Percentiles rank a stretch among this genome's conserved stretches.
These are phyloP conservation scores for Hydractinia echinata DNA, from an alignment of 30 jellyfish, hydroid and myxozoan genomes.

Conservation along the genomic window DNA sequence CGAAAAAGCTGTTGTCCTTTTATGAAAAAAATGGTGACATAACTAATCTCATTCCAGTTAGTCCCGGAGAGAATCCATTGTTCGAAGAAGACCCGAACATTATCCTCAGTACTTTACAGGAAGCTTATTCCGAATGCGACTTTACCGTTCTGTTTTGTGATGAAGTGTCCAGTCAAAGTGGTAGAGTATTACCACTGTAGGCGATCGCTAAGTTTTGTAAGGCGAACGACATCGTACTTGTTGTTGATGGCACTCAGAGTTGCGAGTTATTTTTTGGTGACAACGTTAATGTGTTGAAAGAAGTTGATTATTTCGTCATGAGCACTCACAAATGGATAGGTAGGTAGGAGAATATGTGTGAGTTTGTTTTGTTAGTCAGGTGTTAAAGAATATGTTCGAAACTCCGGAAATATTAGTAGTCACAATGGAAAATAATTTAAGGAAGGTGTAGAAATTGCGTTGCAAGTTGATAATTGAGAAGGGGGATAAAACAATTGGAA, in stretches of 20 bases:
- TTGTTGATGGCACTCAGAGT: constrained; percentile 38
- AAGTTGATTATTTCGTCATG: constrained; percentile 31
- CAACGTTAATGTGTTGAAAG: constrained; percentile 9
- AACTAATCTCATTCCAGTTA: not conserved
- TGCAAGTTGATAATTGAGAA: not conserved
- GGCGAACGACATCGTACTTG: not conserved
- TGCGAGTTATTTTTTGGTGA: constrained; percentile 25
- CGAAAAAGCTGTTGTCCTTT: constrained; percentile 11
- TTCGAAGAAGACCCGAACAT: constrained; percentile 23
- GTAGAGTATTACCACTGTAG: constrained; percentile 16
- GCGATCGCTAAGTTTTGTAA: constrained; percentile 21
- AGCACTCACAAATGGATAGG: constrained; percentile 38
- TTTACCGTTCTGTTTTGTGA: constrained; percentile 26
- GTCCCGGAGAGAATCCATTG: constrained; percentile 27
- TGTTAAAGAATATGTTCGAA: too few species aligned
- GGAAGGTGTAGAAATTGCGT: too few species aligned
- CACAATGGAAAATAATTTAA: too few species aligned
- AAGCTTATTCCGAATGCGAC: not conserved
- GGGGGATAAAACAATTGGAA: too few species aligned
- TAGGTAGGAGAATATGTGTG: not conserved
- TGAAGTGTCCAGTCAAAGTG: constrained; percentile 38
- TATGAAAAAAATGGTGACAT: not conserved
- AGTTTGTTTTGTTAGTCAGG: not conserved
- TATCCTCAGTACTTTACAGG: not conserved
- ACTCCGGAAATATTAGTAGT: too few species aligned